phyloP scores from a whole-genome alignment of 2,888 invertebrate species.

The Eupithecia centaureata region DNA sequence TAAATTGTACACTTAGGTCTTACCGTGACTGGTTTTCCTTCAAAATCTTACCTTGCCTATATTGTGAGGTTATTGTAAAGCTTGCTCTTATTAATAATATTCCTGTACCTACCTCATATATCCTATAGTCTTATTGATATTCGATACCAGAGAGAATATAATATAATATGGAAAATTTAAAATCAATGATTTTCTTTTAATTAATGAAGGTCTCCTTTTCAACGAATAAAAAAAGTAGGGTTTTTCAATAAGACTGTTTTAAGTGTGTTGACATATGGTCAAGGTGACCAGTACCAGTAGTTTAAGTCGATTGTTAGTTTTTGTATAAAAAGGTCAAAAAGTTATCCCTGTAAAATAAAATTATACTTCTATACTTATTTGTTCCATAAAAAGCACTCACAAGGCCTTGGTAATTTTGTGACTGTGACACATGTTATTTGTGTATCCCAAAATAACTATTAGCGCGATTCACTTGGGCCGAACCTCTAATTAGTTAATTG shows the following conservation, averaged over 20 bases:
- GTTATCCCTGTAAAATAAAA: too few species aligned
- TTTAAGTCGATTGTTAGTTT: too few species aligned
- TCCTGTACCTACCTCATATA: neutral
- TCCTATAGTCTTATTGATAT: too few species aligned
- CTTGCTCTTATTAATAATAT: neutral
- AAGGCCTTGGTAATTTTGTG: neutral
- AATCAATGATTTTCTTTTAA: too few species aligned
- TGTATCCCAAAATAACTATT: conserved; percentile 3
- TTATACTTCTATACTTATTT: neutral
- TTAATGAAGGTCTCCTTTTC: too few species aligned
- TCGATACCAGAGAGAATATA: too few species aligned
- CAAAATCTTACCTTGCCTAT: conserved; percentile 12
- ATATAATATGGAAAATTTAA: too few species aligned
- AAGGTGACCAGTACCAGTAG: too few species aligned
- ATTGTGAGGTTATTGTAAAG: neutral
- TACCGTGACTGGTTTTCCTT: conserved; percentile 20
- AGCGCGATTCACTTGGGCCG: conserved; percentile 25
- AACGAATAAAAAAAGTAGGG: too few species aligned
- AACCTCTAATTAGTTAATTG: conserved; percentile 40
- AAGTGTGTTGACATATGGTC: too few species aligned
- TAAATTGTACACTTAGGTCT: neutral
- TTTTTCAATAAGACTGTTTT: too few species aligned
- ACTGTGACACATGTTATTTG: neutral
- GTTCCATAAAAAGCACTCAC: neutral
- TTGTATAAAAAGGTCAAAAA: too few species aligned